Percentiles rank a stretch among this genome's conserved stretches.
These are phyloP conservation scores for Limonius californicus DNA, from an alignment of 1,140 invertebrate species.

Conservation along the genomic window DNA sequence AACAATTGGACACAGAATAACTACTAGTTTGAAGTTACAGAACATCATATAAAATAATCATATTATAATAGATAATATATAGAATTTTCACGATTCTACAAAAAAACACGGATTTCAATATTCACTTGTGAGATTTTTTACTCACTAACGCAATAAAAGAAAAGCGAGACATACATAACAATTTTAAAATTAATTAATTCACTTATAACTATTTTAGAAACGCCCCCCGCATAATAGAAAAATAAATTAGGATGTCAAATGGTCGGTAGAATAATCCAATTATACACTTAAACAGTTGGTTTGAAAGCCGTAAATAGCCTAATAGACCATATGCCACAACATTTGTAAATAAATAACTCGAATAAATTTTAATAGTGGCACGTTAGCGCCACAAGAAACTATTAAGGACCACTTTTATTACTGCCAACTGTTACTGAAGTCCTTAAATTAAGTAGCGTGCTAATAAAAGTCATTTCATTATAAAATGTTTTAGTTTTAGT, in stretches of 20 bases:
- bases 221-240: not conserved
- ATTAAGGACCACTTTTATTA: slow-evolving; percentile 35
- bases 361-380: slow-evolving; percentile 39
- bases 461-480: not conserved
- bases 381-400: slow-evolving; percentile 39
- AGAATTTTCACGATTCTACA: no score
- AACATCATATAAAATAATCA: no score
- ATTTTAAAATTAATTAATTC: not conserved
- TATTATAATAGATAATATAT: no score
- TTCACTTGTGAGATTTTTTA: no score
- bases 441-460: slow-evolving; percentile 23
- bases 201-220: not conserved
- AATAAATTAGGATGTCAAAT: not conserved
- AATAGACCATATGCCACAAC: slow-evolving; percentile 28
- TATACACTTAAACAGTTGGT: not conserved
- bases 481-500: not conserved
- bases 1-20: no score
- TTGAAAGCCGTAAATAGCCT: slow-evolving; percentile 18
- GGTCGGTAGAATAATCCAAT: not conserved
- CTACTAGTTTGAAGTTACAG: no score
- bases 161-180: no score
- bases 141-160: no score
- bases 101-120: no score
- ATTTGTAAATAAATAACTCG: slow-evolving; percentile 35
- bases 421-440: slow-evolving; percentile 34